A percentile compares a stretch with the other conserved stretches of the same genome.
Evolutionary conservation across 2,888 invertebrate genomes (phyloP).

Genomic region (Lepidochrysops patricia): DNA sequence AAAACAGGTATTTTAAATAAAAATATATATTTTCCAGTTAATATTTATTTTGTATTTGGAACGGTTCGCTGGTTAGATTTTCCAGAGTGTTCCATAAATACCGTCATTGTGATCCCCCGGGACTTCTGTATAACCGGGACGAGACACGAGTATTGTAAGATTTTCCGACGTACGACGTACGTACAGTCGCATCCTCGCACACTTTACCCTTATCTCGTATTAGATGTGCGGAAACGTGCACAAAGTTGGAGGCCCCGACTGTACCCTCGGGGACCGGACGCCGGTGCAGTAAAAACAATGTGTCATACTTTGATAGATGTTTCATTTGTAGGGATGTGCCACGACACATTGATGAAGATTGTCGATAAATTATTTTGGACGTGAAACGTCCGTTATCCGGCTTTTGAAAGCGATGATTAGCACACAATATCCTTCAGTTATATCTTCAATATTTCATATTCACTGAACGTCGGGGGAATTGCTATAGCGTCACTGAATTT

Average conservation of each 20-base stretch:
- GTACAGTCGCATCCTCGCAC: not conserved
- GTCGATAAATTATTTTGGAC: not conserved
- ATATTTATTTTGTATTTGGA: not conserved
- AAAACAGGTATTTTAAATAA: too few species aligned
- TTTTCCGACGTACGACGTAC: constrained; percentile 17
- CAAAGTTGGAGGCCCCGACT: not conserved
- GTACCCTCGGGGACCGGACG: not conserved
- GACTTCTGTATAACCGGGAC: not conserved
- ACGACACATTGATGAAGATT: constrained; percentile 21
- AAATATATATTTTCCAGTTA: not conserved
- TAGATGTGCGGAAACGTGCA: not conserved
- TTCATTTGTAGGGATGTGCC: constrained; percentile 34
- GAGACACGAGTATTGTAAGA: not conserved
- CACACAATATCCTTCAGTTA: not conserved
- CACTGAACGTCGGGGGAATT: not conserved
- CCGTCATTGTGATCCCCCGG: not conserved
- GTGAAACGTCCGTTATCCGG: not conserved
- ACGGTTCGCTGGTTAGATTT: not conserved
- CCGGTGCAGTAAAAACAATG: constrained; percentile 48
- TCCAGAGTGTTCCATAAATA: not conserved
- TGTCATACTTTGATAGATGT: constrained; percentile 65
- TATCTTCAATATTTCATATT: not conserved
- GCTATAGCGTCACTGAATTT: not conserved
- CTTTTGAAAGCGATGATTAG: not conserved
- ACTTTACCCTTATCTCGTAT: not conserved